phyloP scores from a whole-genome alignment of 1,140 invertebrate genomes.

The Eufriesea mexicana region DNA sequence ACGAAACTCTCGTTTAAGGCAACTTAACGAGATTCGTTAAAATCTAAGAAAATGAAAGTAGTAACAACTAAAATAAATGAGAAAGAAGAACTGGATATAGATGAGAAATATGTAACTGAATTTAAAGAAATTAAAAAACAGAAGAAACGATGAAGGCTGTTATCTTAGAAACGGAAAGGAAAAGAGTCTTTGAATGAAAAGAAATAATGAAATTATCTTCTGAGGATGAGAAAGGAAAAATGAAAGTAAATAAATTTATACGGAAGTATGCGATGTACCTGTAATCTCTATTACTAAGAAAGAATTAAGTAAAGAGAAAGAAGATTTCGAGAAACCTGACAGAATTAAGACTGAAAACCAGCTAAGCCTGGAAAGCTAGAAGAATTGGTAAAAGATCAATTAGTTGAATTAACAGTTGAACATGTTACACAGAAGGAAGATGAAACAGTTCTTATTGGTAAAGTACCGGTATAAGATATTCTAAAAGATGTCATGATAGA shows the following conservation, averaged over 20 bases:
- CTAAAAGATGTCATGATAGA: neutral
- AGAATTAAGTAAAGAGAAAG: conserved; percentile 41
- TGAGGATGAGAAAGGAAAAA: conserved; percentile 48
- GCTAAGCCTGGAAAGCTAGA: conserved; percentile 40
- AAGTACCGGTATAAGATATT: neutral
- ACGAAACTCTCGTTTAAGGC: conserved; percentile 45
- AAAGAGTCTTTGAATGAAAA: neutral
- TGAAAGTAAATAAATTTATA: conserved; percentile 31
- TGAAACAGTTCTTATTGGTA: neutral
- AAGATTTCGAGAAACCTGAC: conserved; percentile 27
- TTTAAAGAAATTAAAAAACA: neutral
- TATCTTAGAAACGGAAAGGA: neutral
- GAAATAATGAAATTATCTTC: neutral
- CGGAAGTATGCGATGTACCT: conserved; percentile 23
- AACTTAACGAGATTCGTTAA: conserved; percentile 55
- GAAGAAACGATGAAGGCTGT: neutral
- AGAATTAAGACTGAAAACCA: conserved; percentile 40
- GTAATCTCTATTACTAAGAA: conserved; percentile 34
- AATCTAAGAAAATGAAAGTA: conserved; percentile 43
- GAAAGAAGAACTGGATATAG: conserved; percentile 24
- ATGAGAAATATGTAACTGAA: conserved; percentile 33
- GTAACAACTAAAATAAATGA: conserved; percentile 14
- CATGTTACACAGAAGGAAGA: neutral
- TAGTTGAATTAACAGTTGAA: neutral
- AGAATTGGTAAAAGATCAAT: neutral